These are phyloP conservation scores for Linhomoeus sp. DNA, from an alignment of 2,888 invertebrate species.

Conservation along the genomic window DNA sequence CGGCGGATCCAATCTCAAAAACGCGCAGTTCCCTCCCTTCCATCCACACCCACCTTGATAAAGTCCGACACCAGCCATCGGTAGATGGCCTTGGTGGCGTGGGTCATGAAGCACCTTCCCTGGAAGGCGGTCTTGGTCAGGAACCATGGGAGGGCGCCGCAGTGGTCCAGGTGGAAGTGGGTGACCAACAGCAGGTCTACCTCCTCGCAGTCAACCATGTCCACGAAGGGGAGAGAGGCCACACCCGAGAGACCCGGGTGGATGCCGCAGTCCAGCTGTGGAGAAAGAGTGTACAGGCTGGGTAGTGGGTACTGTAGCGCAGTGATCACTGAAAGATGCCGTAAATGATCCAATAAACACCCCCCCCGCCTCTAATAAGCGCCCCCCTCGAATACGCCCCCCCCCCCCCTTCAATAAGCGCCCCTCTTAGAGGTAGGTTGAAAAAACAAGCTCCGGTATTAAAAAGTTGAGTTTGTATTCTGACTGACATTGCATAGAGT, in stretches of 20 bases:
- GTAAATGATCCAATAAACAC: not conserved
- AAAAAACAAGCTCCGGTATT: too few relatives aligned
- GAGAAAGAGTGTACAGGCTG: not conserved
- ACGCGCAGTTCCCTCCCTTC: too few relatives aligned
- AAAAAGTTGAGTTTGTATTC: too few relatives aligned
- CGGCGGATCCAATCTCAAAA: too few relatives aligned
- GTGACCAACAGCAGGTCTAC: conserved; percentile 58
- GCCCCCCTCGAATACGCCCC: too few relatives aligned
- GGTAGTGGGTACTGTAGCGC: conserved; percentile 5
- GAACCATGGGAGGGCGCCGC: conserved; percentile 94
- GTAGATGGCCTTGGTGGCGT: conserved; percentile 97
- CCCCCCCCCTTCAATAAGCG: too few relatives aligned
- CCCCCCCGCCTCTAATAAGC: too few relatives aligned
- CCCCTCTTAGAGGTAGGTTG: too few relatives aligned
- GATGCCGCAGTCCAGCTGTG: conserved; percentile 78
- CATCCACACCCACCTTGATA: conserved; percentile 68
- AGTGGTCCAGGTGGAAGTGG: conserved; percentile 83
- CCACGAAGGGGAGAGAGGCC: conserved; percentile 92
- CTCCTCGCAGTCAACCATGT: conserved; percentile 89
- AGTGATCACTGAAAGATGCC: not conserved
- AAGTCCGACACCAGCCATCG: conserved; percentile 91
- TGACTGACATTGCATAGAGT: too few relatives aligned
- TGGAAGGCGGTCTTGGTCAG: conserved; percentile 76
- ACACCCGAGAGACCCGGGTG: conserved; percentile 92
- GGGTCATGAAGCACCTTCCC: conserved; percentile 96